phyloP scores from a whole-genome alignment of 2,888 invertebrate genomes.

The Osmoderma eremita region DNA sequence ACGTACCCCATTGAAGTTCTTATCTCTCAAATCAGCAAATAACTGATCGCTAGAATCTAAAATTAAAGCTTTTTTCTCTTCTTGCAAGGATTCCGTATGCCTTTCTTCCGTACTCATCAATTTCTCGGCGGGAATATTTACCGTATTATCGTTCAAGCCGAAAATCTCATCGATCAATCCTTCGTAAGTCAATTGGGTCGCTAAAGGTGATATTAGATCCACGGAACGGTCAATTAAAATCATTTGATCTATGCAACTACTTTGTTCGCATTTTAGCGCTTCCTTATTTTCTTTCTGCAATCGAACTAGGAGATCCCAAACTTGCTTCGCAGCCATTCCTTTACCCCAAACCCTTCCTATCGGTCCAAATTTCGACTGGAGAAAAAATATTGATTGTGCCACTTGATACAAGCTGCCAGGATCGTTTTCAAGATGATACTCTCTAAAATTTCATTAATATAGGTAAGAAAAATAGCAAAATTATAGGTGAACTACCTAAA shows the following conservation, averaged over 20 bases:
- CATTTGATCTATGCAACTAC: slow-evolving; percentile 80
- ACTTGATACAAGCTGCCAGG: slow-evolving; percentile 87
- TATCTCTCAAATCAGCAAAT: slow-evolving; percentile 89
- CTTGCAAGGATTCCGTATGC: slow-evolving; percentile 67
- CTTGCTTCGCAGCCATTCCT: slow-evolving; percentile 87
- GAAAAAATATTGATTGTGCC: slow-evolving; percentile 84
- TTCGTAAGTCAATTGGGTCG: slow-evolving; percentile 96
- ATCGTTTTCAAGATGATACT: slow-evolving; percentile 89
- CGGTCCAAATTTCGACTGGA: slow-evolving; percentile 90
- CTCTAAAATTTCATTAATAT: slow-evolving; percentile 64
- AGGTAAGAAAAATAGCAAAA: not conserved
- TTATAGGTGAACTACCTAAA: slow-evolving; percentile 69
- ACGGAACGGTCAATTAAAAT: slow-evolving; percentile 90
- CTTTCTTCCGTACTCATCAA: slow-evolving; percentile 78
- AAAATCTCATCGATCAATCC: slow-evolving; percentile 97
- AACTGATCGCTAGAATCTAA: slow-evolving; percentile 91
- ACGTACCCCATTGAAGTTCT: slow-evolving; percentile 85
- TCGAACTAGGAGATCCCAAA: slow-evolving; percentile 86
- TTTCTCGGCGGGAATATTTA: slow-evolving; percentile 85
- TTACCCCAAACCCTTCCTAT: slow-evolving; percentile 91
- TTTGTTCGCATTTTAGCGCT: slow-evolving; percentile 63
- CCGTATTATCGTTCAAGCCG: slow-evolving; percentile 83
- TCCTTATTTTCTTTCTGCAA: slow-evolving; percentile 72
- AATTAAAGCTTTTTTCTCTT: slow-evolving; percentile 79
- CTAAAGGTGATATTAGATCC: slow-evolving; percentile 91